Percentiles rank a stretch among this genome's conserved stretches.
Evolutionary conservation across 2,113 vertebrate species (phyloP).

Genomic region (Entosphenus tridentatus): DNA sequence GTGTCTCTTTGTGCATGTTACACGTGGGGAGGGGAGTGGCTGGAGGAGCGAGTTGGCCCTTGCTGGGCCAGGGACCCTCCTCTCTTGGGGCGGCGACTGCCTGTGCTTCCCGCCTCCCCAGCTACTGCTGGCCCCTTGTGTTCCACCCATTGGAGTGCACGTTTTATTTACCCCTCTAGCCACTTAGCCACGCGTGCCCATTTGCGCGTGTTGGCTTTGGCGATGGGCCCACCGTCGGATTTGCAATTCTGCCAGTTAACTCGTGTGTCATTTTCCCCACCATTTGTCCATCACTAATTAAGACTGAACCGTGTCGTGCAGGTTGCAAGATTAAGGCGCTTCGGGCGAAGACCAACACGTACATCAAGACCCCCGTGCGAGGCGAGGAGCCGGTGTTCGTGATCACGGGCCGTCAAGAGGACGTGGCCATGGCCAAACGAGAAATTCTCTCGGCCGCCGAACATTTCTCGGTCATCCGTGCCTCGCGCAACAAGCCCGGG

Average conservation of each 20-base stretch:
- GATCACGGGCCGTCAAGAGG: conserved; percentile 72
- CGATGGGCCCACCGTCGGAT: no score
- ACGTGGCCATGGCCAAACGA: conserved; percentile 80
- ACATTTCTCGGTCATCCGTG: conserved; percentile 88
- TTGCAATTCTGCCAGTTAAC: no score
- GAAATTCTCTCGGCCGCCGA: conserved; percentile 81
- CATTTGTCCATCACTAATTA: neutral
- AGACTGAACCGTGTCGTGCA: conserved; percentile 12
- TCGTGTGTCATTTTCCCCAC: no score
- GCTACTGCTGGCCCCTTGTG: neutral
- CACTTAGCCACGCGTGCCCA: neutral
- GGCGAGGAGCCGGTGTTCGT: conserved; percentile 84
- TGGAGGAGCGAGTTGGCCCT: no score
- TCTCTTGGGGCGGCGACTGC: no score
- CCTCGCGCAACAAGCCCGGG: conserved; percentile 53
- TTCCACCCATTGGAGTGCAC: neutral
- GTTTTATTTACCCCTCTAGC: neutral
- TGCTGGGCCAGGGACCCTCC: no score
- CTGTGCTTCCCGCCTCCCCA: no score
- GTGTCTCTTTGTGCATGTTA: no score
- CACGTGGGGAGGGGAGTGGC: no score
- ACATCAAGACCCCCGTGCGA: conserved; percentile 82
- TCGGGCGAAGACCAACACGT: conserved; percentile 92
- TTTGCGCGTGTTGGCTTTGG: neutral
- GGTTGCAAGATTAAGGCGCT: conserved; percentile 98